Percentiles rank a stretch among this genome's conserved stretches.
These are phyloP conservation scores for Epinephelus lanceolatus DNA, from an alignment of 2,113 vertebrate genomes.

Conservation along the genomic window DNA sequence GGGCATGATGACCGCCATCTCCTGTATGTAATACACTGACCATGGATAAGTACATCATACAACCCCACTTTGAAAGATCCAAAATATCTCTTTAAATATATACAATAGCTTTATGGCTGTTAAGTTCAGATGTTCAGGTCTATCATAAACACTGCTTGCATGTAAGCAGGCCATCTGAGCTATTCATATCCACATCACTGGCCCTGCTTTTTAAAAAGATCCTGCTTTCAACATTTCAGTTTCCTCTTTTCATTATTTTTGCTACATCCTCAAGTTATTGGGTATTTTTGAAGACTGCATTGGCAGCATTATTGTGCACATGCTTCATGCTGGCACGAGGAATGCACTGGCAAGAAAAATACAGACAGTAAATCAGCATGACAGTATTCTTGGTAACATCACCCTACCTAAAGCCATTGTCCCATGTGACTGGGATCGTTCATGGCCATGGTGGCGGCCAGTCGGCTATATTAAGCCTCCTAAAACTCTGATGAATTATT, in stretches of 20 bases:
- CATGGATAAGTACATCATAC: too few species aligned
- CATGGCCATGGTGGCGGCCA: conserved; percentile 9
- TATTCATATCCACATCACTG: conserved; percentile 2
- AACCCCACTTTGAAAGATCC: too few species aligned
- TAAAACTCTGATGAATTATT: conserved; percentile 47
- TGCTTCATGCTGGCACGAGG: not conserved
- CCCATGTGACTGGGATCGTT: conserved; percentile 20
- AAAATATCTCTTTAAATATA: too few species aligned
- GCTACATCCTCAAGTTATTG: not conserved
- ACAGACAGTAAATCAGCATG: conserved; percentile 8
- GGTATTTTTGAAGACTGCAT: not conserved
- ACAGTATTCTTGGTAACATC: conserved; percentile 23
- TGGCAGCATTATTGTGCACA: not conserved
- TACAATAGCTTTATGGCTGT: not conserved
- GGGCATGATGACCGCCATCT: too few species aligned
- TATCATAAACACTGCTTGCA: not conserved
- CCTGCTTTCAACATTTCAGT: not conserved
- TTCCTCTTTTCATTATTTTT: not conserved
- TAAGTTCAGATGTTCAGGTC: too few species aligned
- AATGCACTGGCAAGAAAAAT: not conserved
- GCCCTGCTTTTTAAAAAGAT: not conserved
- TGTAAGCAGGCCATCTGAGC: not conserved
- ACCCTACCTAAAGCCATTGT: conserved; percentile 18
- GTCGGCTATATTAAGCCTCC: conserved; percentile 24
- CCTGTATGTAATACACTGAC: too few species aligned